phyloP scores from a whole-genome alignment of 2,113 vertebrate genomes.

The Sarotherodon lohbergeri region DNA sequence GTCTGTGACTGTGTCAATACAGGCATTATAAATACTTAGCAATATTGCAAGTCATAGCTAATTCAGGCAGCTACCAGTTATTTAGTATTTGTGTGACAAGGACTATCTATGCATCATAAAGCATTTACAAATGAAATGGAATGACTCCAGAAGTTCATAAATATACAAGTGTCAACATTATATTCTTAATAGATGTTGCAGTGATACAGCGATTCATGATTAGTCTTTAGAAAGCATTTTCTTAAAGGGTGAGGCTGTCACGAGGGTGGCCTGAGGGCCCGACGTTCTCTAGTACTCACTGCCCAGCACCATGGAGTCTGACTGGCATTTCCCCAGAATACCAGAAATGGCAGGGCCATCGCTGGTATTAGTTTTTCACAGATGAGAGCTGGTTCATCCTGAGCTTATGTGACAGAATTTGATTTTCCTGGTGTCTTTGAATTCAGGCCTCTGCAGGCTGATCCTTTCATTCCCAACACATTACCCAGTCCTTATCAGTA shows the following conservation, averaged over 20 bases:
- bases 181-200: background rate
- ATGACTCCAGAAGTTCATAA: background rate
- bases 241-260: background rate
- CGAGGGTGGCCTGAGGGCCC: background rate
- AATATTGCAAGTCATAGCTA: background rate
- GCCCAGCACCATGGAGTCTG: background rate
- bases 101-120: background rate
- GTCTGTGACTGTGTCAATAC: no score
- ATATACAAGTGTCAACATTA: background rate
- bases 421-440: background rate
- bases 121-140: background rate
- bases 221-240: background rate
- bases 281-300: background rate
- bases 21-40: background rate
- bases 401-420: background rate
- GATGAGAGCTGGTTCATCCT: background rate
- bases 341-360: background rate
- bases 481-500: background rate
- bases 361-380: background rate
- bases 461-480: background rate
- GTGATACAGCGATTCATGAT: background rate
- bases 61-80: background rate
- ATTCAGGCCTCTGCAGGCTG: background rate
- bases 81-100: background rate
- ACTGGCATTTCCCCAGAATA: background rate